These are phyloP conservation scores for Peromyscus attwateri DNA, from an alignment of 2,797 vertebrate species.

Conservation along the genomic window DNA sequence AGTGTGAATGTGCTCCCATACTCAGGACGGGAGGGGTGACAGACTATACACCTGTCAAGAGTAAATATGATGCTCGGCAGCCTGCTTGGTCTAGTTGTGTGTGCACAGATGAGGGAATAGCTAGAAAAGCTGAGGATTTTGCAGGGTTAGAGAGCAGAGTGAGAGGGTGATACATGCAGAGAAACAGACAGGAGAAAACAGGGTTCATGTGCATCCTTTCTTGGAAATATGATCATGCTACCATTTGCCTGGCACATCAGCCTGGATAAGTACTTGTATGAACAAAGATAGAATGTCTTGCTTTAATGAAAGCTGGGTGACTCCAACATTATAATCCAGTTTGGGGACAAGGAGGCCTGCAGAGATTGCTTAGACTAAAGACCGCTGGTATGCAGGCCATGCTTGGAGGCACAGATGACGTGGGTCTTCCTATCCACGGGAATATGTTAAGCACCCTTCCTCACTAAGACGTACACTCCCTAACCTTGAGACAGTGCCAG, in stretches of 20 bases:
- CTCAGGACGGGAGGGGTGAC: background rate
- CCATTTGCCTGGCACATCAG: background rate
- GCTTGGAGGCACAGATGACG: too few relatives aligned
- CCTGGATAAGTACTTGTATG: background rate
- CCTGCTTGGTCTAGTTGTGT: too few relatives aligned
- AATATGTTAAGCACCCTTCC: background rate
- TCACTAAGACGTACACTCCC: background rate
- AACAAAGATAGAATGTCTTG: background rate
- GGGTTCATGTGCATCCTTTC: background rate
- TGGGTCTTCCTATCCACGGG: background rate
- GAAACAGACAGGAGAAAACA: background rate
- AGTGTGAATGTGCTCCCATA: background rate
- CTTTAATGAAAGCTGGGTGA: background rate
- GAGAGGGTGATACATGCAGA: background rate
- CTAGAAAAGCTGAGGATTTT: too few relatives aligned
- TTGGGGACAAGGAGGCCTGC: background rate
- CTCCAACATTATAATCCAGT: background rate
- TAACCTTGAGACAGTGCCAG: background rate
- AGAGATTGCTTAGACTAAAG: background rate
- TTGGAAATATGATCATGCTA: too few relatives aligned
- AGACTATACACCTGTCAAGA: fast-evolving
- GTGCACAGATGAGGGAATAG: background rate
- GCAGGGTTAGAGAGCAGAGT: background rate
- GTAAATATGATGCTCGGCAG: fast-evolving
- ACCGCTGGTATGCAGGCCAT: too few relatives aligned